Base-by-base conservation (phyloP, 2,797 vertebrate species). In the Glyptemys insculpta region DNA sequence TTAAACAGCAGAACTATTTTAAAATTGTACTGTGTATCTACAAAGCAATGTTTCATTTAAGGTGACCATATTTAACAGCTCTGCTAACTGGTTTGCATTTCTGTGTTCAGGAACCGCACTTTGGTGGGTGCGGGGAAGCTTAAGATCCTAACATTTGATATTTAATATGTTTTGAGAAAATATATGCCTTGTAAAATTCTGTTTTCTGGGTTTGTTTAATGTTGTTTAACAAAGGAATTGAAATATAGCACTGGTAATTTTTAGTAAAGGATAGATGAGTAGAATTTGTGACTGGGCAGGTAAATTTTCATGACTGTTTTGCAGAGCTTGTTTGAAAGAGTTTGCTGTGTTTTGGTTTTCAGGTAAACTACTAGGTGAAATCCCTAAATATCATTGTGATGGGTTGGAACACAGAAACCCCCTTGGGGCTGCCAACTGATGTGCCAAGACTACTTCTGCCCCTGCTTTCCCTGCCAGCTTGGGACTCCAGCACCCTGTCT, bases 361-460 rank as follows among this genome's bases (percentile, higher is more conserved):
- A 91, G 95, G 93, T 88, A 94, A 81, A 94, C 83, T 94, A 21
- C 92, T 56, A 89, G 79, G 81, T 14, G 15, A 93, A 95, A 94
- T 95, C 52, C 93, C 95, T 86, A 85, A 90, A 94, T 50, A 12
- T 50, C 12, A 50, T 50, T 50, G 49, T 50, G 49, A 50, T 50
- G 49, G 49, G 49, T 49, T 49, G 4, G 49, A 12, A 14, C 49
- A 50, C 49, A 50, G 49, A 50, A 50, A 41, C 41, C 41, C 41
- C 41, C 41, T 41, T 41, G 5, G 41, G 41, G 41, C 41, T 41
- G 41, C 41, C 41, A 41, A 41, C 41, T 41, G 41, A 41, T 41
- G 41, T 41, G 41, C 41, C 41, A 41, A 41, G 41, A 41, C 41
- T 41, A 41, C 41, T 41, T 41, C 41, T 41, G 41, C 41, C 41